These are phyloP conservation scores for Pegoplata infirma DNA, from an alignment of 2,888 invertebrate genomes.

Conservation along the genomic window DNA sequence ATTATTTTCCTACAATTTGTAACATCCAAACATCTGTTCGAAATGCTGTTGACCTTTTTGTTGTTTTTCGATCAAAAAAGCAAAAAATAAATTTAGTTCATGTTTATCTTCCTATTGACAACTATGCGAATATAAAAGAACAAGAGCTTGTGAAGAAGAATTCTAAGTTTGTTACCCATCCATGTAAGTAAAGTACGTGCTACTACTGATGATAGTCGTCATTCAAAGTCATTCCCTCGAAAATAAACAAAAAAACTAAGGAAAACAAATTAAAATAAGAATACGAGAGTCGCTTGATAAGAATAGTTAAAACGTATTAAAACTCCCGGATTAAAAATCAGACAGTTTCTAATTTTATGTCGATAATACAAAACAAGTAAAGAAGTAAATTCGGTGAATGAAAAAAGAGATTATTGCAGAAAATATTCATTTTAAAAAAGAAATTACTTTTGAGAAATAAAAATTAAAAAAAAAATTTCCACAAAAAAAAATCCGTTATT, in stretches of 20 bases:
- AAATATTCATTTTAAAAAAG: too few species aligned
- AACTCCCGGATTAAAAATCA: too few species aligned
- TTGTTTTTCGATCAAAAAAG: conserved; percentile 15
- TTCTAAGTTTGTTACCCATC: conserved; percentile 4
- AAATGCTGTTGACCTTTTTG: conserved; percentile 52
- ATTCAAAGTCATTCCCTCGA: conserved; percentile 49
- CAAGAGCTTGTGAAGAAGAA: neutral
- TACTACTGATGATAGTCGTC: conserved; percentile 53
- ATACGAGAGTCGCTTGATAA: too few species aligned
- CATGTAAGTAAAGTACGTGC: conserved; percentile 38
- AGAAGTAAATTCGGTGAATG: too few species aligned
- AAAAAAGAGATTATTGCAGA: too few species aligned
- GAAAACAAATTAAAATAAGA: neutral
- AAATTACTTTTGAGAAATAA: too few species aligned
- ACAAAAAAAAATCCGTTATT: too few species aligned
- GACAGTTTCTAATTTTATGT: too few species aligned
- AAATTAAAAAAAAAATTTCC: too few species aligned
- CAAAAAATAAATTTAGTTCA: conserved; percentile 57
- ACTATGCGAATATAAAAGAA: conserved; percentile 46
- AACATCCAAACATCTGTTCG: conserved; percentile 47
- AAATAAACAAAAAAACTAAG: conserved; percentile 2
- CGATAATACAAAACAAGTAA: too few species aligned
- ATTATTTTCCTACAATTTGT: conserved; percentile 11
- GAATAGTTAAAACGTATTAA: too few species aligned
- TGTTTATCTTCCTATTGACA: conserved; percentile 52